Base-by-base conservation (phyloP, 2,797 vertebrate genomes). In the Pangasius djambal region DNA sequence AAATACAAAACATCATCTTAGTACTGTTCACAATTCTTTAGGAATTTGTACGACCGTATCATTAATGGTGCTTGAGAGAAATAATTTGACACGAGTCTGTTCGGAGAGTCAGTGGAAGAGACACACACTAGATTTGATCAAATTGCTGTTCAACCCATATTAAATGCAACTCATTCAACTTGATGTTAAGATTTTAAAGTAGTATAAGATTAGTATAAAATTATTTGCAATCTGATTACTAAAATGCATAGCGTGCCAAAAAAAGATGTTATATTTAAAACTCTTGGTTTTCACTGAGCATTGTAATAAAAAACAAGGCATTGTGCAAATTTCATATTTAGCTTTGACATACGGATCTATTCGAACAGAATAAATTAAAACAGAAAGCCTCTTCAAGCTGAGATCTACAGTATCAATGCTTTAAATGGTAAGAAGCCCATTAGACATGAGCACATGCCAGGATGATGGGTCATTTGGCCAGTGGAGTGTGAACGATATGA, bases 391-490 rank as follows among this genome's bases (percentile, higher is more conserved):
- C 70, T 77, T 89, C 57, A 70, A 89, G 82, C 86, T 85, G 86
- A 84, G 86, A 7, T 63, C 86, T 91, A 87, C 57, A 70, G 63
- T 72, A 94, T 95, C 93, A 91, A 91, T 92, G 87, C 90, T 93
- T 92, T 90, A 90, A 89, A 20, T 89, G 93, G 95, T 93, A 93
- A 94, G 91, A 90, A 91, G 91, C 84, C 92, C 92, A 93, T 95
- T 94, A 95, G 92, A 90, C 89, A 85, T 74, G 83, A 90, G 87
- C 92, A 91, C 93, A 92, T 93, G 92, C 90, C 92, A 63, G 83
- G 85, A 82, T 89, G 94, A 96, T 92, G 90, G 94, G 91, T 89
- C 93, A 94, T 96, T 95, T 95, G 94, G 94, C 93, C 94, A 94
- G 90, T 84, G 91, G 92, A 90, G 93, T 94, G 94, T 95, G 93